Conservation (phyloP, 2,888 invertebrate species). For the Stenodema calcarata region DNA sequence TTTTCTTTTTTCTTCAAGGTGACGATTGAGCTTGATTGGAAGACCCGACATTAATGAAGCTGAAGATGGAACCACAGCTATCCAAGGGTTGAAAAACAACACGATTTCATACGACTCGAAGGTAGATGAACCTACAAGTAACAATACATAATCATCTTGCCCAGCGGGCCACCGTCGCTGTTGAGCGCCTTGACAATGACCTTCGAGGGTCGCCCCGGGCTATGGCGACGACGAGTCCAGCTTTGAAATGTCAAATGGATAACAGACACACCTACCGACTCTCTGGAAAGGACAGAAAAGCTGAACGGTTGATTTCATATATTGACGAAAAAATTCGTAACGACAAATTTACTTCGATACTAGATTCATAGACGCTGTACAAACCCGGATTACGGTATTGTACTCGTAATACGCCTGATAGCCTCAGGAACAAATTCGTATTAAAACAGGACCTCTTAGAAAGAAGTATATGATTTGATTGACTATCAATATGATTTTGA, state of each 20-base stretch:
- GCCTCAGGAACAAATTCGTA: too few species aligned
- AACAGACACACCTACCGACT: not conserved
- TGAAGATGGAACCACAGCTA: not conserved
- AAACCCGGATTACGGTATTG: not conserved
- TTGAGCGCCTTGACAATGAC: not conserved
- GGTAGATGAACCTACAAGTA: not conserved
- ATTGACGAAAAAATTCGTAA: not conserved
- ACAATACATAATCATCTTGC: not conserved
- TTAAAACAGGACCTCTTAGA: too few species aligned
- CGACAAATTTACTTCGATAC: not conserved
- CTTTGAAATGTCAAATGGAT: not conserved
- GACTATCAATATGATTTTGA: too few species aligned
- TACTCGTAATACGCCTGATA: not conserved
- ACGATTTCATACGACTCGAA: too few species aligned
- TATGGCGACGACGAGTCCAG: not conserved
- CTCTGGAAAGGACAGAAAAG: too few species aligned
- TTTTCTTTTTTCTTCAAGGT: not conserved
- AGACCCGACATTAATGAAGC: not conserved
- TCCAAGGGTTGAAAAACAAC: not conserved
- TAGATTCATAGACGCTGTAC: not conserved
- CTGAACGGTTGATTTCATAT: not conserved
- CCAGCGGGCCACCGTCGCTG: not conserved
- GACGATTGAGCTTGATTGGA: not conserved
- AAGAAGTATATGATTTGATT: too few species aligned
- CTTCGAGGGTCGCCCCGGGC: not conserved